Evolutionary conservation across 2,113 vertebrate species (phyloP).

Genomic region (Theropithecus gelada): DNA sequence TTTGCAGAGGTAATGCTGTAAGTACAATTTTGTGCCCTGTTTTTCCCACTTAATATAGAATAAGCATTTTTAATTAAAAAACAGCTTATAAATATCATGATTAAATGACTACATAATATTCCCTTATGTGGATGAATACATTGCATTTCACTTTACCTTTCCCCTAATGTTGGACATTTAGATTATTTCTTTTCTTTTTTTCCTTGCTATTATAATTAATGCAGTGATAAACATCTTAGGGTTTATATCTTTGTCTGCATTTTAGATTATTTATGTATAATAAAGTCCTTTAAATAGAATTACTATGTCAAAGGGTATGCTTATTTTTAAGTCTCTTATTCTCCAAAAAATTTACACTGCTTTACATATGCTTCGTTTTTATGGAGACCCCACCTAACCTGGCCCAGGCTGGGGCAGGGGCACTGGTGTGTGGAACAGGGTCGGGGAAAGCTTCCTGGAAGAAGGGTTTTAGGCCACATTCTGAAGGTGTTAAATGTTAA

Average conservation of each 20-base stretch:
- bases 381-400: neutral
- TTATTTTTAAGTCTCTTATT: neutral
- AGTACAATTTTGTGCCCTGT: neutral
- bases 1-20: neutral
- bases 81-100: neutral
- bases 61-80: slow-evolving; percentile 30
- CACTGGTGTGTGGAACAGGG: neutral
- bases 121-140: neutral
- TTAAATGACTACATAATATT: neutral
- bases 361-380: slow-evolving; percentile 18
- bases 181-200: neutral
- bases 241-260: neutral
- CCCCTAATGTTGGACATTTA: neutral
- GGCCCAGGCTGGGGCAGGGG: neutral
- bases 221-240: neutral
- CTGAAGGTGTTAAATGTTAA: neutral
- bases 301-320: neutral
- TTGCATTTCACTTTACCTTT: neutral
- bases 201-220: neutral
- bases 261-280: slow-evolving; percentile 45
- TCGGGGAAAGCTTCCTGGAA: neutral
- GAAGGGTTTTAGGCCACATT: neutral
- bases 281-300: neutral
- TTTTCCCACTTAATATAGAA: neutral
- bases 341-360: neutral